Conservation (phyloP, 1,140 invertebrate genomes). For the Ptiloglossa arizonensis region DNA sequence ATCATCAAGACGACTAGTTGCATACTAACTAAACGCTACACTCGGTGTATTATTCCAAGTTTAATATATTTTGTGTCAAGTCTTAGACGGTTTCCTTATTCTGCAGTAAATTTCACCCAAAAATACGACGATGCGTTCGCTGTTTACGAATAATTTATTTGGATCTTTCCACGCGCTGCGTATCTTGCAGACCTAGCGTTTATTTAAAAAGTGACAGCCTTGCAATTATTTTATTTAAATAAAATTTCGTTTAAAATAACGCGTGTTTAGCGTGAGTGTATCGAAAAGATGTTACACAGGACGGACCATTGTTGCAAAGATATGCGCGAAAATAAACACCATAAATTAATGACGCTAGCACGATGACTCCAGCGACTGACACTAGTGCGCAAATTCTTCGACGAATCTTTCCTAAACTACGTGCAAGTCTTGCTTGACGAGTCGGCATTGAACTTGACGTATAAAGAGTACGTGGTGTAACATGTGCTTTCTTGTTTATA, state of each 20-base stretch:
- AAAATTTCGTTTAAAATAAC: constrained; percentile 45
- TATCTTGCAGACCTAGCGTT: no score
- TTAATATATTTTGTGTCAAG: constrained; percentile 80
- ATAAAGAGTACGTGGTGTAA: no score
- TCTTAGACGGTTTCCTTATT: constrained; percentile 67
- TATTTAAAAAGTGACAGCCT: no score
- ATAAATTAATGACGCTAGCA: constrained; percentile 51
- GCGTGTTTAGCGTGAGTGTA: constrained; percentile 45
- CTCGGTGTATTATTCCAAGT: constrained; percentile 77
- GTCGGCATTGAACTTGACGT: no score
- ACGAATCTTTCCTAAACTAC: constrained; percentile 15
- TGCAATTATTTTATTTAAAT: no score
- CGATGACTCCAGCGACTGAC: constrained; percentile 42
- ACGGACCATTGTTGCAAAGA: constrained; percentile 52
- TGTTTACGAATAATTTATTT: background rate
- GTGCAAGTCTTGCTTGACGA: background rate
- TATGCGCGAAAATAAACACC: constrained; percentile 56
- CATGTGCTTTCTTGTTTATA: no score
- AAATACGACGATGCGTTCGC: background rate
- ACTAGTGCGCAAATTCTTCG: constrained; percentile 37
- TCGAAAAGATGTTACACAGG: constrained; percentile 46
- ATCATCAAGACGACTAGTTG: constrained; percentile 61
- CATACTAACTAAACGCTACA: constrained; percentile 71
- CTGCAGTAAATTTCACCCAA: background rate
- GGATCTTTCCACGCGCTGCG: background rate